Conservation (phyloP, 2,888 invertebrate genomes). For the Pammene fasciana region DNA sequence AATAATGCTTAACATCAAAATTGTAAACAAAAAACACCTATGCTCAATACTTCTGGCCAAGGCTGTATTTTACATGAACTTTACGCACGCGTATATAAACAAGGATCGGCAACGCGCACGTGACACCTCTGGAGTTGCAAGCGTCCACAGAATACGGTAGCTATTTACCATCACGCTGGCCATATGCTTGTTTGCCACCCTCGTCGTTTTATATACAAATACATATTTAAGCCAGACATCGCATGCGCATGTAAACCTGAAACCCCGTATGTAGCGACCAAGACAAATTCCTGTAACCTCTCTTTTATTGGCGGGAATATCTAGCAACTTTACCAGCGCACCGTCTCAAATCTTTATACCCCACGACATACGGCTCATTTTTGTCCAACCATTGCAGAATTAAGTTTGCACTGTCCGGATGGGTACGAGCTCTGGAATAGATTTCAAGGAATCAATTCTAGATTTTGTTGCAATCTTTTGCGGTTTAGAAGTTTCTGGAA, state of each 20-base stretch:
- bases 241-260: too few species aligned
- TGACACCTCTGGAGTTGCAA: too few species aligned
- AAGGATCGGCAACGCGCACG: too few species aligned
- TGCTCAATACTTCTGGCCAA: too few species aligned
- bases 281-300: slow-evolving; percentile 41
- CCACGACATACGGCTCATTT: slow-evolving; percentile 9
- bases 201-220: too few species aligned
- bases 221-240: neutral
- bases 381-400: neutral
- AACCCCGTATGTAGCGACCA: slow-evolving; percentile 21
- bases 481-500: slow-evolving; percentile 37
- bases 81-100: too few species aligned
- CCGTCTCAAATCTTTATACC: neutral
- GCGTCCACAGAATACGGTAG: too few species aligned
- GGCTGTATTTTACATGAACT: too few species aligned
- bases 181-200: too few species aligned
- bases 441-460: slow-evolving; percentile 41
- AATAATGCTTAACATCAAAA: too few species aligned
- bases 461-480: slow-evolving; percentile 42
- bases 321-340: slow-evolving; percentile 16
- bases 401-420: slow-evolving; percentile 22
- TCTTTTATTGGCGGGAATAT: slow-evolving; percentile 40
- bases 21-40: too few species aligned
- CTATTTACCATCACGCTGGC: too few species aligned
- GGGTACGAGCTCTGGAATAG: slow-evolving; percentile 34